Conservation (phyloP, 2,888 invertebrate species). For the Anticlea derivata region DNA sequence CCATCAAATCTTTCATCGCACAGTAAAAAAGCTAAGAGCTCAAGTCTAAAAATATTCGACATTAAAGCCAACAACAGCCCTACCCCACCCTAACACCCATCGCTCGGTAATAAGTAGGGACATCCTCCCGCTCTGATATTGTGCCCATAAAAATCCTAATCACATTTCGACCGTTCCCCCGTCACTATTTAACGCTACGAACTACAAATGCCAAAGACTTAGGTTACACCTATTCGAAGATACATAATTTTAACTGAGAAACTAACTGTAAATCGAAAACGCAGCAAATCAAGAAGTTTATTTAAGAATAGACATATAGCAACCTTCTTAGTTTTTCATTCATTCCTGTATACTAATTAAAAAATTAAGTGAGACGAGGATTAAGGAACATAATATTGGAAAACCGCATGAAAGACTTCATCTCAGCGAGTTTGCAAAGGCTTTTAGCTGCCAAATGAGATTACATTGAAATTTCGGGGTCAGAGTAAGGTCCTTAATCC, state of each 20-base stretch:
- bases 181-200: slow-evolving; percentile 2
- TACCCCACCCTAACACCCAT: slow-evolving; percentile 40
- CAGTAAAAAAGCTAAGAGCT: slow-evolving; percentile 16
- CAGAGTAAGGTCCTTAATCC: slow-evolving; percentile 14
- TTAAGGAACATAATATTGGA: too few relatives aligned
- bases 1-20: slow-evolving; percentile 17
- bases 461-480: slow-evolving; percentile 16
- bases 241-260: too few relatives aligned
- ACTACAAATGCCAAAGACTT: not conserved
- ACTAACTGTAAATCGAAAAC: too few relatives aligned
- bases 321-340: too few relatives aligned
- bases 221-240: too few relatives aligned
- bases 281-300: too few relatives aligned
- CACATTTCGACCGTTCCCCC: slow-evolving; percentile 29
- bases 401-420: not conserved
- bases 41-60: slow-evolving; percentile 14
- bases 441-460: slow-evolving; percentile 22
- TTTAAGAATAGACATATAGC: too few relatives aligned
- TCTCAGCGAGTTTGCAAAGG: slow-evolving; percentile 9
- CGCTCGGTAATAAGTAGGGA: slow-evolving; percentile 48
- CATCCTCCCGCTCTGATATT: slow-evolving; percentile 44
- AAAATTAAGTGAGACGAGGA: too few relatives aligned
- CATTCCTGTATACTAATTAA: too few relatives aligned
- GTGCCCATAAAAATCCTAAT: slow-evolving; percentile 39
- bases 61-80: slow-evolving; percentile 36